These are phyloP conservation scores for Hypercompe scribonia DNA, from an alignment of 2,888 invertebrate species.

Conservation along the genomic window DNA sequence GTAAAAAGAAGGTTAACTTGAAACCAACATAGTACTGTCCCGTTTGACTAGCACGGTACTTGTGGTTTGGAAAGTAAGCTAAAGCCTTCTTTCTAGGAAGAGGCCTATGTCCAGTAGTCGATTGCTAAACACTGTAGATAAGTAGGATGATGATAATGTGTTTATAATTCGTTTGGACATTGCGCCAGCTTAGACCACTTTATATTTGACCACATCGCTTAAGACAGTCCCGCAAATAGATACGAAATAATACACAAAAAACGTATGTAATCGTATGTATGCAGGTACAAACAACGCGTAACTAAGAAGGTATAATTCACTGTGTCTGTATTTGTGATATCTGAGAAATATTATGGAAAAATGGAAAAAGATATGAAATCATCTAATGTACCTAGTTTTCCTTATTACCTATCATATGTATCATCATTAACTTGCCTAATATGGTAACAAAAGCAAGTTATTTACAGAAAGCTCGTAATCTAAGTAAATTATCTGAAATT, in stretches of 20 bases:
- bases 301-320: neutral
- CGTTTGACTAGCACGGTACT: no score
- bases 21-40: no score
- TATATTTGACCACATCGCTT: neutral
- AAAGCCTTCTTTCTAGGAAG: no score
- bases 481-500: conserved; percentile 84
- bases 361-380: no score
- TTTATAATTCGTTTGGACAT: neutral
- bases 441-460: conserved; percentile 75
- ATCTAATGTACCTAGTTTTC: no score
- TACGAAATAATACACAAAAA: neutral
- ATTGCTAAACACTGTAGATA: no score
- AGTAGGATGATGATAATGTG: no score
- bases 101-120: no score
- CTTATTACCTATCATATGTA: neutral
- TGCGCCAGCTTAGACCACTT: neutral
- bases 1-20: no score
- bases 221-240: neutral
- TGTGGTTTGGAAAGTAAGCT: no score
- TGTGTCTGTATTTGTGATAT: neutral
- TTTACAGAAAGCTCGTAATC: conserved; percentile 78
- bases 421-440: conserved; percentile 32
- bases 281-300: neutral
- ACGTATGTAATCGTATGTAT: neutral
- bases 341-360: neutral